Percentiles rank a stretch among this genome's conserved stretches.
phyloP scores from a whole-genome alignment of 2,113 vertebrate species.

The Calidris pygmaea region DNA sequence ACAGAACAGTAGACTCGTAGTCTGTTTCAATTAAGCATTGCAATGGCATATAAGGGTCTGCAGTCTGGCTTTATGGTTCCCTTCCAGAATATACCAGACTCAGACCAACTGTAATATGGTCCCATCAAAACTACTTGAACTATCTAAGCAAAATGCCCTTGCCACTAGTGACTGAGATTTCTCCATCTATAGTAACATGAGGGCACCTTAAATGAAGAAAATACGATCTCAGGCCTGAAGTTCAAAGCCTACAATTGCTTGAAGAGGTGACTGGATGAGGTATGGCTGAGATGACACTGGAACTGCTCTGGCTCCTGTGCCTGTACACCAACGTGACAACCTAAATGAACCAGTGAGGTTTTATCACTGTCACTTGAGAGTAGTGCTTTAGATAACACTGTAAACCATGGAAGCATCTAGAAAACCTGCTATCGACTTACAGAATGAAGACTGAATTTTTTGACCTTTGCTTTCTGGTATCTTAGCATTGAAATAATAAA shows the following conservation, averaged over 20 bases:
- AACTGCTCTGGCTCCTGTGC: background rate
- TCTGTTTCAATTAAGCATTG: background rate
- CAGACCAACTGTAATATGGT: background rate
- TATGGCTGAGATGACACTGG: background rate
- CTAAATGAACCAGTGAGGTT: background rate
- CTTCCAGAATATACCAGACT: background rate
- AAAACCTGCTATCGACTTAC: background rate
- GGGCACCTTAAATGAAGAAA: background rate
- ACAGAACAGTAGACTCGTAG: background rate
- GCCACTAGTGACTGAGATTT: background rate
- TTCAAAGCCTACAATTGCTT: accelerated
- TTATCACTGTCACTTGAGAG: background rate
- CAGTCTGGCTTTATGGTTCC: background rate
- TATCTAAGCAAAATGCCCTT: background rate
- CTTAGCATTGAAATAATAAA: background rate
- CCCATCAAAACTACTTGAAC: background rate
- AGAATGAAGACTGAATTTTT: background rate
- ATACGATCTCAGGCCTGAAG: background rate
- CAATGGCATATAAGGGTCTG: background rate
- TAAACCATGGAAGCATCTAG: background rate
- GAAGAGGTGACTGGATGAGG: background rate
- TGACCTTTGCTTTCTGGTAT: background rate
- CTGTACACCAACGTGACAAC: accelerated
- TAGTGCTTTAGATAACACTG: background rate
- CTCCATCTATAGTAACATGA: background rate